Evolutionary conservation across 2,888 invertebrate species (phyloP).

Genomic region (Diachrysia chrysitis): DNA sequence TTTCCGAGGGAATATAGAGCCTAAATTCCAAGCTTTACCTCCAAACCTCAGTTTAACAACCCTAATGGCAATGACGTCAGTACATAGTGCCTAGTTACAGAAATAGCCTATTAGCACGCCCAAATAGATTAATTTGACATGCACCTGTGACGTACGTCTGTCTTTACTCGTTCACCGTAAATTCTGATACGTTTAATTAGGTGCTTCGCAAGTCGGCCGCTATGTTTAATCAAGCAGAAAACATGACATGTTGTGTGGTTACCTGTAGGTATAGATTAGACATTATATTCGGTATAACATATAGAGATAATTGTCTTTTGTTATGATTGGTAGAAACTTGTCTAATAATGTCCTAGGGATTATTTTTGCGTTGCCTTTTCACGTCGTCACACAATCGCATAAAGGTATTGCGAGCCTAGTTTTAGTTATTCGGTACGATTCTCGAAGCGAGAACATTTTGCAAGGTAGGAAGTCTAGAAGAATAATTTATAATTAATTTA

Average conservation of each 20-base stretch:
- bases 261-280: neutral
- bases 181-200: constrained; percentile 29
- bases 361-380: too few species aligned
- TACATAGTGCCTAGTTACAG: neutral
- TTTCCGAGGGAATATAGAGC: neutral
- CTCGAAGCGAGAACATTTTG: too few species aligned
- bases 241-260: constrained; percentile 8
- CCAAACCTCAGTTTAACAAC: neutral
- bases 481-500: too few species aligned
- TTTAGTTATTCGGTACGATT: too few species aligned
- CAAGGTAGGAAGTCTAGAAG: too few species aligned
- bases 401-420: too few species aligned
- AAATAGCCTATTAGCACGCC: constrained; percentile 14
- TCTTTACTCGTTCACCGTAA: constrained; percentile 21
- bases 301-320: neutral
- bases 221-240: constrained; percentile 32
- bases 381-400: too few species aligned
- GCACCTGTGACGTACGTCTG: constrained; percentile 22
- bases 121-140: constrained; percentile 28
- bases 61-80: constrained; percentile 8
- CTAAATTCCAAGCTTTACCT: neutral
- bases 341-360: too few species aligned
- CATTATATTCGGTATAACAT: neutral
- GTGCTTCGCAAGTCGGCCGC: constrained; percentile 10
- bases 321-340: neutral